These are phyloP conservation scores for Melanotaenia nigrans DNA, from an alignment of 2,797 vertebrate species.

Conservation along the genomic window DNA sequence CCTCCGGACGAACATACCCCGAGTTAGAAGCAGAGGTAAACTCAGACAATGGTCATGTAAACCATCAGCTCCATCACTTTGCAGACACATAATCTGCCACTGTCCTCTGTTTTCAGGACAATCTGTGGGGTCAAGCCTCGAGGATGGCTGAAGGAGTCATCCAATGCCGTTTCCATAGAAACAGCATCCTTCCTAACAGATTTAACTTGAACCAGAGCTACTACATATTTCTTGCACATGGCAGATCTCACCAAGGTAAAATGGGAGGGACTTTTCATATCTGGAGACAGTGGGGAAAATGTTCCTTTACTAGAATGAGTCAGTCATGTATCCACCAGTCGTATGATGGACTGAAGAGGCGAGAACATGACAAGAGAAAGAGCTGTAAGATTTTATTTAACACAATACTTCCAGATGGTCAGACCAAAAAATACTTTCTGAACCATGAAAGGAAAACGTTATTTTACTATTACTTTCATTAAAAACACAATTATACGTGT, in stretches of 20 bases:
- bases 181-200: constrained; percentile 75
- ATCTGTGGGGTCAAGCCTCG: constrained; percentile 83
- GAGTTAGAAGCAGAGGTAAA: constrained; percentile 77
- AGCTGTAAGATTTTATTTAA: too few species aligned
- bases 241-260: constrained; percentile 81
- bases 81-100: background rate
- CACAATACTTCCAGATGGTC: too few species aligned
- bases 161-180: constrained; percentile 88
- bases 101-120: constrained; percentile 68
- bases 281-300: background rate
- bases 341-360: too few species aligned
- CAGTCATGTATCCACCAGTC: too few species aligned
- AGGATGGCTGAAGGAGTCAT: constrained; percentile 83
- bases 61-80: background rate
- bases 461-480: too few species aligned
- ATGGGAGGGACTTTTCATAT: background rate
- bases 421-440: too few species aligned
- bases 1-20: constrained; percentile 81
- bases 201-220: constrained; percentile 84
- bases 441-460: too few species aligned
- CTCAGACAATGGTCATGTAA: background rate
- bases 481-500: too few species aligned
- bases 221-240: constrained; percentile 89
- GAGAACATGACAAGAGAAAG: too few species aligned
- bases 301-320: too few species aligned